These are phyloP conservation scores for Anguilla obscura DNA, from an alignment of 2,797 vertebrate species.

Conservation along the genomic window DNA sequence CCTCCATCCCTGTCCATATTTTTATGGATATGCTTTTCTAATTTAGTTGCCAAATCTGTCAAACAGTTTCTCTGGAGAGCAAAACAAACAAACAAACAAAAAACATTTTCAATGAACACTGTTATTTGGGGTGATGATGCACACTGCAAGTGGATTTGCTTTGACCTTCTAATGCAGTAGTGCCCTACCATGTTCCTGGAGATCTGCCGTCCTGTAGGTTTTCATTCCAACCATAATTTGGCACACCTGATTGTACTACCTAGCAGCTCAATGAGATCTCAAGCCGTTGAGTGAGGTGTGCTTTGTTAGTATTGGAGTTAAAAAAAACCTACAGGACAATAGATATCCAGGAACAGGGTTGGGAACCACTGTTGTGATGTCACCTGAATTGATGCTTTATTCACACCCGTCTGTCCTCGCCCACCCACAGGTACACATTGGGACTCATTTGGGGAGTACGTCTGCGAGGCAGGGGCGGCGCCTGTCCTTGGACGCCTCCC, in stretches of 20 bases:
- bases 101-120: not conserved
- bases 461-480: slow-evolving; percentile 90
- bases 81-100: not conserved
- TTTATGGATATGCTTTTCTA: not conserved
- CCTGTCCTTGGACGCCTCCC: slow-evolving; percentile 91
- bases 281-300: not conserved
- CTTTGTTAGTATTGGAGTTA: not conserved
- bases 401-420: not conserved
- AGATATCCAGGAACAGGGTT: not conserved
- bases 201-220: too few relatives aligned
- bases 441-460: slow-evolving; percentile 98
- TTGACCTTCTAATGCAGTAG: not conserved
- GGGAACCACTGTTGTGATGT: not conserved
- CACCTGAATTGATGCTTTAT: not conserved
- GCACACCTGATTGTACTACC: too few relatives aligned
- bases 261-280: not conserved
- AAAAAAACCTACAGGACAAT: not conserved
- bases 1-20: not conserved
- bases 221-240: too few relatives aligned
- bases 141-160: not conserved
- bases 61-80: too few relatives aligned
- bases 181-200: too few relatives aligned
- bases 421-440: slow-evolving; percentile 89
- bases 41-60: not conserved
- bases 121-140: not conserved